Percentiles rank a stretch among this genome's conserved stretches.
phyloP scores from a whole-genome alignment of 2,113 vertebrate species.

The Sarotherodon lohbergeri region DNA sequence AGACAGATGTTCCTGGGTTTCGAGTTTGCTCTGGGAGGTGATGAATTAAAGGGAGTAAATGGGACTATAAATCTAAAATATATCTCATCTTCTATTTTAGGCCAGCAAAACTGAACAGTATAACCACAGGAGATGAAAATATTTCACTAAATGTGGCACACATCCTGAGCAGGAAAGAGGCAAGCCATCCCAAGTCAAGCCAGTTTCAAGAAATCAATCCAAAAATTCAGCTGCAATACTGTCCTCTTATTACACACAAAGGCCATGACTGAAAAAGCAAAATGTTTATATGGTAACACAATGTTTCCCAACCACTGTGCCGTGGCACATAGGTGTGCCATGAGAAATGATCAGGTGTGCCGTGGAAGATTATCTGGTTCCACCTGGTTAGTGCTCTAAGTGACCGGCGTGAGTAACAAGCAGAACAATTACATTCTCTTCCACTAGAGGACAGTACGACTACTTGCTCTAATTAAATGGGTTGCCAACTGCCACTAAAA shows the following conservation, averaged over 20 bases:
- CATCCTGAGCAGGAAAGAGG: neutral
- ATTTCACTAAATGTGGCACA: conserved; percentile 5
- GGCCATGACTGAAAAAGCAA: neutral
- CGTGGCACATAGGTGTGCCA: neutral
- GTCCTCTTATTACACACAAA: neutral
- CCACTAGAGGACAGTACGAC: neutral
- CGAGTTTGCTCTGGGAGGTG: neutral
- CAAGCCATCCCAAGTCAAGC: neutral
- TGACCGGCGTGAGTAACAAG: accelerated
- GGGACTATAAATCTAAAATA: conserved; percentile 13
- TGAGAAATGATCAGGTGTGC: neutral
- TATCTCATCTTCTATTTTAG: conserved; percentile 21
- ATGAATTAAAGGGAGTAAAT: neutral
- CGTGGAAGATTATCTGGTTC: neutral
- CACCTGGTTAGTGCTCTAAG: neutral
- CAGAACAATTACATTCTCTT: neutral
- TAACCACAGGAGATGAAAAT: conserved; percentile 12
- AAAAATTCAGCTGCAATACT: neutral
- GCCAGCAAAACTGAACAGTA: neutral
- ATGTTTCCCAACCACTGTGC: neutral
- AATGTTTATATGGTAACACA: neutral
- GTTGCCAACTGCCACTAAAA: neutral
- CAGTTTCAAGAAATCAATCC: neutral
- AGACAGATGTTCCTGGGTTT: conserved; percentile 31
- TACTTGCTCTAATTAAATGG: neutral